These are phyloP conservation scores for Heteronetta atricapilla DNA, from an alignment of 2,113 vertebrate genomes.

Conservation along the genomic window DNA sequence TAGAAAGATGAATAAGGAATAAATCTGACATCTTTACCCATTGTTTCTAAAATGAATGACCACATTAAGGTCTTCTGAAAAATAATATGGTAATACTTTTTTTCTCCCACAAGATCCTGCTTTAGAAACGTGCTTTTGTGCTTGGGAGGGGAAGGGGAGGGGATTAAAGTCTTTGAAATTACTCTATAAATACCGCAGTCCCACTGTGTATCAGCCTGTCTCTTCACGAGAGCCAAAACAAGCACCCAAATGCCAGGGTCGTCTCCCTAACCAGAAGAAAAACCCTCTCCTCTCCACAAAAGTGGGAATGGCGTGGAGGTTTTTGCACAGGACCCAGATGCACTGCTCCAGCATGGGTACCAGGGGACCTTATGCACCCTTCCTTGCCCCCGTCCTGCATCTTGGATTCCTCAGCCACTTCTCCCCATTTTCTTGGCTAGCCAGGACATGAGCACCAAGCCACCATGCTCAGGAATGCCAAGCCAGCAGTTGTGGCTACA, in stretches of 20 bases:
- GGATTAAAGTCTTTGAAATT: neutral
- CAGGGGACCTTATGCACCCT: accelerated
- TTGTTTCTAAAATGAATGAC: slow-evolving; percentile 54
- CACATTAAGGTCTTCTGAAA: slow-evolving; percentile 18
- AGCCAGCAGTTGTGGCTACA: neutral
- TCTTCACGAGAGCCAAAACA: neutral
- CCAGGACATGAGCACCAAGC: too few relatives aligned
- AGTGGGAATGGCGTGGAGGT: accelerated
- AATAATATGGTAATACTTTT: neutral
- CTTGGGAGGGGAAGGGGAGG: neutral
- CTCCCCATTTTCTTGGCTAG: neutral
- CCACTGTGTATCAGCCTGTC: neutral
- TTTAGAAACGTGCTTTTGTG: neutral
- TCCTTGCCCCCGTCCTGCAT: too few relatives aligned
- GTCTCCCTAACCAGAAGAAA: neutral
- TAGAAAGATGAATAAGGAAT: slow-evolving; percentile 42
- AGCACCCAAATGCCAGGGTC: neutral
- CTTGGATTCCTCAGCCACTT: neutral
- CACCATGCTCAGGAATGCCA: neutral
- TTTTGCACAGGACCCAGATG: neutral
- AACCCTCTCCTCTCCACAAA: neutral
- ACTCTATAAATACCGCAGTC: slow-evolving; percentile 5
- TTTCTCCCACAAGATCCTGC: neutral
- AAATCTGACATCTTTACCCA: slow-evolving; percentile 33
- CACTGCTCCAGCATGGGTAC: accelerated